phyloP scores from a whole-genome alignment of 2,888 invertebrate species.

The Amphipyra tragopoginis region DNA sequence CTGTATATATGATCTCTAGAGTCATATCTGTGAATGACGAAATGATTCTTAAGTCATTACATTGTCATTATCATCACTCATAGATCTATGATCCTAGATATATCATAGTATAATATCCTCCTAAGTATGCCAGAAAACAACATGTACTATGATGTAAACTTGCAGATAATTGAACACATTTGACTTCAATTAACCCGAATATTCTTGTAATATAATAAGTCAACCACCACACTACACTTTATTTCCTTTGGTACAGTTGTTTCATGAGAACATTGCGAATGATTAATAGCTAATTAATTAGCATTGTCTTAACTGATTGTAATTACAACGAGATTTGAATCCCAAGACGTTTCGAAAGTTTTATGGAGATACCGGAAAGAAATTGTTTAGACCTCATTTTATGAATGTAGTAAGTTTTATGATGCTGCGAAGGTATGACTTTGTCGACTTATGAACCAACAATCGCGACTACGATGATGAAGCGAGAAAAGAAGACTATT shows the following conservation, averaged over 20 bases:
- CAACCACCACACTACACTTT: conserved; percentile 3
- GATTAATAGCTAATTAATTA: conserved; percentile 10
- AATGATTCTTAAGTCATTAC: no score
- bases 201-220: conserved; percentile 39
- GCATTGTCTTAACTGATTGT: not conserved
- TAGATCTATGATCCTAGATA: no score
- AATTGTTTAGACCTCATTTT: conserved; percentile 15
- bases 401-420: not conserved
- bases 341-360: conserved; percentile 29
- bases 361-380: conserved; percentile 9
- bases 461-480: no score
- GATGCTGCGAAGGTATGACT: no score
- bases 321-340: conserved; percentile 21
- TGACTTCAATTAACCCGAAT: conserved; percentile 65
- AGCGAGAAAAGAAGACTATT: no score
- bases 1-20: no score
- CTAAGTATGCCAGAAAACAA: conserved; percentile 21
- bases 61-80: no score
- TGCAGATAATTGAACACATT: conserved; percentile 49
- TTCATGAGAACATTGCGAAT: conserved; percentile 11
- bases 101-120: no score
- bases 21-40: no score
- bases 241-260: conserved; percentile 4
- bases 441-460: no score
- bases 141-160: conserved; percentile 8